Conservation (phyloP, 2,797 vertebrate genomes). For the Propithecus perrieri region DNA sequence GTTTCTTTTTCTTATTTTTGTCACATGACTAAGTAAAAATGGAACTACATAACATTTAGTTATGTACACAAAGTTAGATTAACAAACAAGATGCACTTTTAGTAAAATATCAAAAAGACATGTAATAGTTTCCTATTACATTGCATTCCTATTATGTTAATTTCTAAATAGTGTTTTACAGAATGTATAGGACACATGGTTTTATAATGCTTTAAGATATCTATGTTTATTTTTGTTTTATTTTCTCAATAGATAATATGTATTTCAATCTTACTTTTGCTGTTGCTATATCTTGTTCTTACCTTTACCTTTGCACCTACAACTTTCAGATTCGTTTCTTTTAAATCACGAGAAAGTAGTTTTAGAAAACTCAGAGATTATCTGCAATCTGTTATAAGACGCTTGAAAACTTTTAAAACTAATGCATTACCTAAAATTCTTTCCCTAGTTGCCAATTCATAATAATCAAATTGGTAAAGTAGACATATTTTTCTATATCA, state of each 20-base stretch:
- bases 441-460: background rate
- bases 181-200: background rate
- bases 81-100: background rate
- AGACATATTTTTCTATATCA: background rate
- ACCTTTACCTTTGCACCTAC: background rate
- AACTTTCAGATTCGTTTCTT: background rate
- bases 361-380: background rate
- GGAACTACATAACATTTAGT: background rate
- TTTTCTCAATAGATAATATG: background rate
- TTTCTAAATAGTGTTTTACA: background rate
- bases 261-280: background rate
- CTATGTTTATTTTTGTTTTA: background rate
- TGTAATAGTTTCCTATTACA: background rate
- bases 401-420: background rate
- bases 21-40: background rate
- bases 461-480: background rate
- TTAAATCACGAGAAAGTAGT: background rate
- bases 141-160: background rate
- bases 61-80: background rate
- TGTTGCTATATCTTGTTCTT: background rate
- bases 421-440: background rate
- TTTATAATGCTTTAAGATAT: background rate
- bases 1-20: background rate
- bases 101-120: background rate
- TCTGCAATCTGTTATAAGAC: background rate